A percentile compares a stretch with the other conserved stretches of the same genome.
phyloP scores from a whole-genome alignment of 35 echinoderm and acorn worm species.

The Amphiura filiformis region DNA sequence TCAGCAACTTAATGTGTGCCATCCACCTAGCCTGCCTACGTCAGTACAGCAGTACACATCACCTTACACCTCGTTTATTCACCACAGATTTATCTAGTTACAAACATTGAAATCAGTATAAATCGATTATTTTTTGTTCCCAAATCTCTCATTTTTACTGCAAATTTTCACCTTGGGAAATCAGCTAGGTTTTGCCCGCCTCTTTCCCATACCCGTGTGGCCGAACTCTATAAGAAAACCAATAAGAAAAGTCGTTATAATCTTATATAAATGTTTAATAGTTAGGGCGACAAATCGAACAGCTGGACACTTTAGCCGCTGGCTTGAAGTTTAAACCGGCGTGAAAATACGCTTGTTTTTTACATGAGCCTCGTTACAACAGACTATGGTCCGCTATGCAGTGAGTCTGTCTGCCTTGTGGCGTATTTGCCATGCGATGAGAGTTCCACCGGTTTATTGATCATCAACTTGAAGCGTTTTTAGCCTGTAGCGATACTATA shows the following conservation, averaged over 20 bases:
- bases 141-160: slow-evolving; percentile 3
- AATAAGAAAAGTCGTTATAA: slow-evolving; percentile 10
- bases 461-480: not conserved
- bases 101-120: not conserved
- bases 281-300: not conserved
- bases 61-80: not conserved
- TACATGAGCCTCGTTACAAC: not conserved
- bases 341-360: not conserved
- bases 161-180: not conserved
- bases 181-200: not conserved
- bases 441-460: not conserved
- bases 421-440: not conserved
- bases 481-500: not conserved
- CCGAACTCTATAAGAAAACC: not conserved
- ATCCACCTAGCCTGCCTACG: no score
- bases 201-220: not conserved
- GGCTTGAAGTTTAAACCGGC: not conserved
- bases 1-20: no score
- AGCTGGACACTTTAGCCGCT: not conserved
- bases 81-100: not conserved
- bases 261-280: slow-evolving; percentile 7
- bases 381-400: not conserved
- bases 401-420: not conserved
- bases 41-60: not conserved
- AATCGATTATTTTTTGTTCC: not conserved